These are phyloP conservation scores for Pachycephus smyrnensis DNA, from an alignment of 2,888 invertebrate genomes.

Conservation along the genomic window DNA sequence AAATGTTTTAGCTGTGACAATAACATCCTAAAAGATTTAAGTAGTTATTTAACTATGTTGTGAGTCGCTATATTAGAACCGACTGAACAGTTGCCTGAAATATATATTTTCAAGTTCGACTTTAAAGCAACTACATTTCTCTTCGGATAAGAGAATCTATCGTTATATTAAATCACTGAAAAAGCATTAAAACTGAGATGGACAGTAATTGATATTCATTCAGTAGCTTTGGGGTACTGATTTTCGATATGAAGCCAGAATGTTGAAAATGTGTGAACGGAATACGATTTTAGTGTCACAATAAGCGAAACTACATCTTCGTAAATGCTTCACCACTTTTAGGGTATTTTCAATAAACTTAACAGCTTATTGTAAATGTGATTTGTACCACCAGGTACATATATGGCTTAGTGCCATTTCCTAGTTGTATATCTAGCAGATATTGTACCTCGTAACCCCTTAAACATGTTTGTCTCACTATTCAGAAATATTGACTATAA, in stretches of 20 bases:
- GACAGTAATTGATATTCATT: neutral
- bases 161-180: neutral
- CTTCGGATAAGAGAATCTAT: too few species aligned
- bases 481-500: constrained; percentile 25
- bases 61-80: too few species aligned
- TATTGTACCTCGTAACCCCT: neutral
- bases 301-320: neutral
- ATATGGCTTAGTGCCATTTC: constrained; percentile 12
- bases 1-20: too few species aligned
- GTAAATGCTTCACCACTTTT: neutral
- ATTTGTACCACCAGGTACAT: neutral
- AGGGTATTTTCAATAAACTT: neutral
- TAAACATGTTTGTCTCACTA: constrained; percentile 11
- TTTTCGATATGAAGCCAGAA: neutral
- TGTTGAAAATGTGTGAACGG: neutral
- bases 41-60: too few species aligned
- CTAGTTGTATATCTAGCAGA: constrained; percentile 6
- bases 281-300: neutral
- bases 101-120: too few species aligned
- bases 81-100: too few species aligned
- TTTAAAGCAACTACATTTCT: too few species aligned
- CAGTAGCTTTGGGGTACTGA: neutral
- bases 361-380: neutral
- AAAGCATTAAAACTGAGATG: neutral
- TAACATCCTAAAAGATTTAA: too few species aligned